A percentile compares a stretch with the other conserved stretches of the same genome.
phyloP scores from a whole-genome alignment of 1,140 invertebrate species.

The Metaphire vulgaris region DNA sequence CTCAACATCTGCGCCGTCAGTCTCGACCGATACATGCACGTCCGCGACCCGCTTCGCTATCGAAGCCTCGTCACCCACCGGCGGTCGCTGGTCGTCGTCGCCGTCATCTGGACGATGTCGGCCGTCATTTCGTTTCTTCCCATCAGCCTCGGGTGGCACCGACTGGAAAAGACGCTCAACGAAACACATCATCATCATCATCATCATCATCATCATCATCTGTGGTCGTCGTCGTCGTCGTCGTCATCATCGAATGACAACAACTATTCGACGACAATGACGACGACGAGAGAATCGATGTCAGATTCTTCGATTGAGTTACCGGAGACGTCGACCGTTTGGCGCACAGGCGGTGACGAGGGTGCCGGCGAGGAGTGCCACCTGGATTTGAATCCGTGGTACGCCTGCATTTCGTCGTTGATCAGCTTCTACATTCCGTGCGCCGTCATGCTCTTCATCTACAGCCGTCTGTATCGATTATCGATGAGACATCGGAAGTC shows the following conservation, averaged over 20 bases:
- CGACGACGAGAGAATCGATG: too few species aligned
- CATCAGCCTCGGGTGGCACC: slow-evolving; percentile 79
- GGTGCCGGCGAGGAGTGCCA: slow-evolving; percentile 5
- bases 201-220: too few species aligned
- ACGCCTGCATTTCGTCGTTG: slow-evolving; percentile 76
- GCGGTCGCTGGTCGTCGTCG: slow-evolving; percentile 81
- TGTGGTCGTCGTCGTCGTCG: slow-evolving; percentile 18
- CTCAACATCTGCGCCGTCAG: slow-evolving; percentile 96
- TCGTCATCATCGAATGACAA: background rate
- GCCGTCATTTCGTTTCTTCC: slow-evolving; percentile 94
- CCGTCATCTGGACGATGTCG: slow-evolving; percentile 85
- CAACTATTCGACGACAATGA: background rate
- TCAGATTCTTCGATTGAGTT: too few species aligned
- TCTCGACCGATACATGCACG: slow-evolving; percentile 94
- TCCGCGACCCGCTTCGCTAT: slow-evolving; percentile 95
- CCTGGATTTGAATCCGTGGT: slow-evolving; percentile 38
- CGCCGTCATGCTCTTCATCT: slow-evolving; percentile 88
- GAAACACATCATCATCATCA: too few species aligned
- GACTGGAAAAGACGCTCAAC: slow-evolving; percentile 42
- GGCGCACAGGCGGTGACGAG: slow-evolving; percentile 37
- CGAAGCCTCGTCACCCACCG: slow-evolving; percentile 82
- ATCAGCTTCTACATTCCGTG: slow-evolving; percentile 94
- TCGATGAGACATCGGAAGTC: too few species aligned
- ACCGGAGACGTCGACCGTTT: slow-evolving; percentile 35
- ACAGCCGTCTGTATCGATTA: too few species aligned